Base-by-base conservation (phyloP, 2,797 vertebrate species). In the Paedocypris micromegethes region DNA sequence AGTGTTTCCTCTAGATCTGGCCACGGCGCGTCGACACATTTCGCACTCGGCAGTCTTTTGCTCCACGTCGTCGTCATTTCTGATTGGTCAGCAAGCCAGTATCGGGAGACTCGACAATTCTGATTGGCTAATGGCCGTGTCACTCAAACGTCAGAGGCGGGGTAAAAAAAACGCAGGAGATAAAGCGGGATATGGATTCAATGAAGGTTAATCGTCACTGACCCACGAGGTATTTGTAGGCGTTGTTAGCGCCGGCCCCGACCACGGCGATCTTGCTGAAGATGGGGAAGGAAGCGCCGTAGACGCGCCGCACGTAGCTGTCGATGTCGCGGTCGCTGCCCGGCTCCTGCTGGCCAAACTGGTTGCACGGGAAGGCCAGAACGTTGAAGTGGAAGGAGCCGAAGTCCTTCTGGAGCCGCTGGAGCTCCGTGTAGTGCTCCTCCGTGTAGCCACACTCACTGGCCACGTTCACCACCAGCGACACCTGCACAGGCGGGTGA, bases 261-360 rank as follows among this genome's bases (percentile, higher is more conserved):
- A 83, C 87, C 49, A 98, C 93, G 0, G 92, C 83, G 0, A 92
- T 89, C 83, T 98, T 98, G 82, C 95, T 98, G 86, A 98, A 98
- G 83, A 98, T 87, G 2, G 96, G 96, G 70, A 98, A 98, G 52
- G 94, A 92, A 75, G 86, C 94, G 0, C 87, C 85, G 0, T 96
- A 97, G 69, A 89, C 90, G 9, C 88, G 86, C 2, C 94, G 91
- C 0, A 90, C 93, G 53, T 97, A 97, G 75, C 78, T 92, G 87
- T 98, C 96, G 0, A 98, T 97, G 79, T 98, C 96, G 74, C 87
- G 92, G 81, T 98, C 92, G 39, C 87, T 93, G 72, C 92, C 93
- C 0, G 96, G 94, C 77, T 98, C 96, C 81, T 98, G 96, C 73
- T 95, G 92, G 38, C 96, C 96, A 66, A 98, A 98, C 81, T 98